A percentile compares a stretch with the other conserved stretches of the same genome.
phyloP scores from a whole-genome alignment of 2,888 invertebrate species.

The Meiosimyza decipiens region DNA sequence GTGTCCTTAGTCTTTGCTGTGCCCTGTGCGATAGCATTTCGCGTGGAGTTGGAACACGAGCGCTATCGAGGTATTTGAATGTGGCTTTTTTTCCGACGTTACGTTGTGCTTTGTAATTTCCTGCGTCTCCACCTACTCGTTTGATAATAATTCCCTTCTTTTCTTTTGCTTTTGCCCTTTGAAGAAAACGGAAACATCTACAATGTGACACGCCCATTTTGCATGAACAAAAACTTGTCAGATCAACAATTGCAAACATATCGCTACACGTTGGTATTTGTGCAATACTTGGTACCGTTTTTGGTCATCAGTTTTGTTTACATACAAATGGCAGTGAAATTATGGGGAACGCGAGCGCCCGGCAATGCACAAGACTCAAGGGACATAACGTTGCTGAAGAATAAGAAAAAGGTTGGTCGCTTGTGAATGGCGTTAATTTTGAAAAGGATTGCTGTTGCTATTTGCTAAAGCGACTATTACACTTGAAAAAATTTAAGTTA shows the following conservation, averaged over 20 bases:
- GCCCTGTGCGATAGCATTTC: conserved; percentile 71
- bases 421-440: too few species aligned
- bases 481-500: too few species aligned
- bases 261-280: conserved; percentile 68
- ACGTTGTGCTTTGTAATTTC: too few species aligned
- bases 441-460: too few species aligned
- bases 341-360: conserved; percentile 84
- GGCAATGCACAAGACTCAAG: conserved; percentile 82
- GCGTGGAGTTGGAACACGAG: conserved; percentile 61
- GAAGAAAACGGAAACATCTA: conserved; percentile 58
- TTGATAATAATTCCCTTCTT: background rate
- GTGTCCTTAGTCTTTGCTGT: conserved; percentile 75
- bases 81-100: too few species aligned
- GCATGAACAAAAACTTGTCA: conserved; percentile 68
- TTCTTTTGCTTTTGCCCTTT: conserved; percentile 10
- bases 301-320: conserved; percentile 86
- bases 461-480: too few species aligned
- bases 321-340: conserved; percentile 78
- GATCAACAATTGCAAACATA: conserved; percentile 68
- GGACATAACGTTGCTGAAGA: conserved; percentile 82
- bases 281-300: conserved; percentile 83
- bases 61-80: conserved; percentile 56
- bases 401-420: conserved; percentile 79
- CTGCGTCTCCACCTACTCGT: too few species aligned
- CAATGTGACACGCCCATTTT: conserved; percentile 68